These are phyloP conservation scores for Yponomeuta evonymella DNA, from an alignment of 2,888 invertebrate genomes.

Conservation along the genomic window DNA sequence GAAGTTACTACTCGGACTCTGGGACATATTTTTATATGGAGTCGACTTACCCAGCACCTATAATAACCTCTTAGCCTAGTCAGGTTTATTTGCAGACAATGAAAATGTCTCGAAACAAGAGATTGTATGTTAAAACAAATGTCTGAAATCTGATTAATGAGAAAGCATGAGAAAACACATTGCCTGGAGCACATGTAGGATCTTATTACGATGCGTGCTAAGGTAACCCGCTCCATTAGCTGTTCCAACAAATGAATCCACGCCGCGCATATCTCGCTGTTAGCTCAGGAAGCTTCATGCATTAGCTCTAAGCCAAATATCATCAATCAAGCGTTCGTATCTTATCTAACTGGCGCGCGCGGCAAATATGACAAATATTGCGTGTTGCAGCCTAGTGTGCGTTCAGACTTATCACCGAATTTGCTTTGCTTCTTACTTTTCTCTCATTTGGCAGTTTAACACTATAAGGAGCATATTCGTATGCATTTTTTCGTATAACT, in stretches of 20 bases:
- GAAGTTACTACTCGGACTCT: too few species aligned
- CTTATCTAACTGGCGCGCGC: neutral
- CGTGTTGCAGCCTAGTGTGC: neutral
- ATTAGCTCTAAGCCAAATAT: constrained; percentile 7
- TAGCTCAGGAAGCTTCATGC: neutral
- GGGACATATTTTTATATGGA: too few species aligned
- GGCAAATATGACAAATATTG: constrained; percentile 11
- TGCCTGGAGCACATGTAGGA: neutral
- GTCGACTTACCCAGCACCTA: too few species aligned
- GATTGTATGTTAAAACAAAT: too few species aligned
- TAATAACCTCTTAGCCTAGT: too few species aligned
- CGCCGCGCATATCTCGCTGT: neutral
- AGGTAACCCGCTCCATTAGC: neutral
- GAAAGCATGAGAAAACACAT: too few species aligned
- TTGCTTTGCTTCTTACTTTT: neutral
- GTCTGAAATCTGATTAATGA: too few species aligned
- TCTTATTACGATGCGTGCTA: neutral
- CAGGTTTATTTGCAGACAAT: too few species aligned
- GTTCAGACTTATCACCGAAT: neutral
- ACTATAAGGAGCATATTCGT: neutral
- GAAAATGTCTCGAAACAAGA: too few species aligned
- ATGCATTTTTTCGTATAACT: neutral
- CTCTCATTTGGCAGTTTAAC: neutral
- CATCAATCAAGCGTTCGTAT: constrained; percentile 13
- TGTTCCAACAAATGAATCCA: neutral